Base-by-base conservation (phyloP, 2,888 invertebrate species). In the Cloeon dipterum region DNA sequence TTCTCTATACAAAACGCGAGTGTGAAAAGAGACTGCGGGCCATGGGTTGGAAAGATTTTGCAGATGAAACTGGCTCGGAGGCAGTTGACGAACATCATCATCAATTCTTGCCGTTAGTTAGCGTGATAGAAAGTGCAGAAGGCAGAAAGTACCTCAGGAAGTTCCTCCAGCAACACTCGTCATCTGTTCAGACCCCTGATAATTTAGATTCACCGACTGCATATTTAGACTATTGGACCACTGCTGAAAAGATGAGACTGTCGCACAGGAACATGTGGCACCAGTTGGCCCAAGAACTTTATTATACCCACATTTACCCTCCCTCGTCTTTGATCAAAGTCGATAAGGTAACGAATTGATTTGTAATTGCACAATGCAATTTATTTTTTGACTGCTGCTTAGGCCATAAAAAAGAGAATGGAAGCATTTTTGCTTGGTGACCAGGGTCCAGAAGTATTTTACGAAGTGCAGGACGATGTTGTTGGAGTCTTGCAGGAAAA, bases 231-330 rank as follows among this genome's bases (percentile, higher is more conserved):
- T 88, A 77, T 45, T 88, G 85, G 74, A 70, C 69, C 47, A 78
- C 81, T 1, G 83, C 85, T 0, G 85, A 88, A 49, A 82, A 85
- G 54, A 57, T 89, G 42, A 67, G 78, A 43, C 65, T 68, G 39
- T 69, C 79, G n/a, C 71, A 74, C 34, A 65, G 77, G 45, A 71
- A 71, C 41, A 69, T 69, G 44, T 77, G 77, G 69, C 85, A 88
- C 56, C 81, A 86, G 48, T 58, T 85, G 20, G 89, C 81, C 8
- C 79, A 82, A n/a, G 86, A 88, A 56, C 81, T 88, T 49, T 88
- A 82, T 58, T 85, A 86, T 51, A 82, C 81, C 3, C 86, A 79
- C 48, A 78, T 89, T 41, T 65, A 78, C 43, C 78, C 76, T 35
- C 75, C 78, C 2, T 74, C 74, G 41, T 76, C 78, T 1, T 77